Base-by-base conservation (phyloP, 1,140 invertebrate species). In the Pemphigus obesinymphae region DNA sequence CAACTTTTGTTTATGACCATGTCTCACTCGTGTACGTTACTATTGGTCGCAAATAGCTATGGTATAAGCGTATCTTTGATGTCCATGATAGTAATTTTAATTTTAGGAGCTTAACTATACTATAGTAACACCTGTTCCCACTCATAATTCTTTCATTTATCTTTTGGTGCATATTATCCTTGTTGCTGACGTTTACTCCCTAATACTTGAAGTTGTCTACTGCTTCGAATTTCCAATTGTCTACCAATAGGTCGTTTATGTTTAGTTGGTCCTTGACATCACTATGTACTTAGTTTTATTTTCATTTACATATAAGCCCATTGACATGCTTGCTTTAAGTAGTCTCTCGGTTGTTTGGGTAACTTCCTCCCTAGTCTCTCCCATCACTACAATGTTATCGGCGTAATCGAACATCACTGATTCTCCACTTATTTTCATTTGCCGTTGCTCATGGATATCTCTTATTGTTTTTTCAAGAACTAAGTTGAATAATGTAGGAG, bases 381-480 rank as follows among this genome's bases (percentile, higher is more conserved):
- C 37, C 8, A 40, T 40, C 61, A 66, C 29, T 34, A 66, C 61
- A 66, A 66, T 66, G 15, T 66, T 29, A 34, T 66, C 61, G 15
- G 61, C 61, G 31, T 66, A 66, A 34, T 29, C 61, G 2, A 66
- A 34, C 7, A 66, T 34, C 31, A 66, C 4, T 66, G 26, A 66
- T 31, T 34, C 61, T 66, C 61, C 29, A 34, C 29, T 34, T 66
- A 34, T 66, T 2, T 66, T 17, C 61, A 66, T 66, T 66, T 66
- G 29, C 29, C 61, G 29, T 66, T 66, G 61, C 29, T 34, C 29
- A 34, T 34, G 29, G 29, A 66, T 66, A 66, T 66, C 29, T 66
- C 61, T 34, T 66, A 66, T 29, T 66, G 34, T 66, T 66, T 34
- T 66, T 66, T 66, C 61, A 66, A 66, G 61, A 66, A n/a, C 29